Conservation (phyloP, 2,797 vertebrate species). For the Clamator glandarius region DNA sequence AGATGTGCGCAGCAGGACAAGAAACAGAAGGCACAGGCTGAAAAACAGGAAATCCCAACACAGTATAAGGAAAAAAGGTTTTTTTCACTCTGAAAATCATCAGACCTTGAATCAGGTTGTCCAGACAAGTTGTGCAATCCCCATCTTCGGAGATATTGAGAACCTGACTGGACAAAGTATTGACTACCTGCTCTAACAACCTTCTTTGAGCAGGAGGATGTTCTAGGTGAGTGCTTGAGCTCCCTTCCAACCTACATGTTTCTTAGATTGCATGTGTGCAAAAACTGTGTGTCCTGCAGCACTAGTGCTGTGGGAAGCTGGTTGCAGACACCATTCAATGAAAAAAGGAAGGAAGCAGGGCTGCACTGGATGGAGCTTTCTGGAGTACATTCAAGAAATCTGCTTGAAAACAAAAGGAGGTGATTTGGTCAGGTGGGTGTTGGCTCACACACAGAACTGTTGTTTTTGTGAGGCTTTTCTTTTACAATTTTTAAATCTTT, state of each 20-base stretch:
- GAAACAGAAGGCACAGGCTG: neutral
- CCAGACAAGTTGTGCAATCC: neutral
- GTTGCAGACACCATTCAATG: neutral
- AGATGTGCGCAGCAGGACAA: neutral
- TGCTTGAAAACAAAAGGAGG: neutral
- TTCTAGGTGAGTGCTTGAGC: neutral
- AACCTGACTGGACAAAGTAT: neutral
- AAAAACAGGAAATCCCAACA: neutral
- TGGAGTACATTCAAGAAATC: neutral
- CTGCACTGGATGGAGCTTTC: neutral
- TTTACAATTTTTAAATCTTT: neutral
- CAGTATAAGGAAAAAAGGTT: neutral
- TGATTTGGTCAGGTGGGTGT: neutral
- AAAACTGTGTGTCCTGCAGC: neutral
- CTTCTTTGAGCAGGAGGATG: neutral
- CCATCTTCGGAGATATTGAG: neutral
- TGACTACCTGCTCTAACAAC: neutral
- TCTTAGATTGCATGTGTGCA: neutral
- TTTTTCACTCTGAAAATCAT: neutral
- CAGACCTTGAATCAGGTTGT: neutral
- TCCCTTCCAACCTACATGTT: neutral
- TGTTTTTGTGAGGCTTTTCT: neutral
- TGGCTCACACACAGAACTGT: neutral
- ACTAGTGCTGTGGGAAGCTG: accelerated
- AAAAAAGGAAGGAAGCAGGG: neutral